Evolutionary conservation across 2,888 invertebrate species (phyloP).

Genomic region (Noctua pronuba): DNA sequence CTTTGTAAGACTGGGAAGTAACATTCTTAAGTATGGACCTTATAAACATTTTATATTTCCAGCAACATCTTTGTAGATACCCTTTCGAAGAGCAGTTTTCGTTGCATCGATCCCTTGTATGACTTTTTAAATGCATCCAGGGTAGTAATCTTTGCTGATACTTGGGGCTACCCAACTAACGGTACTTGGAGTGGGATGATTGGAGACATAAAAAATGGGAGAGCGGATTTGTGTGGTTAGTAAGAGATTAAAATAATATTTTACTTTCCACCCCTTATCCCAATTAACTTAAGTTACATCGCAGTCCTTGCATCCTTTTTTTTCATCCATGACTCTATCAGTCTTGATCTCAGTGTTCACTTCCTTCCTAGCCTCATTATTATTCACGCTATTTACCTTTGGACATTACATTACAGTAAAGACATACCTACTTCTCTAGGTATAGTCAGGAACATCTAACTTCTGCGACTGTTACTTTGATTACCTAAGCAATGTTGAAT

Average conservation of each 20-base stretch:
- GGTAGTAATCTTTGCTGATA: slow-evolving; percentile 69
- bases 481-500: background rate
- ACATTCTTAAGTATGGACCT: background rate
- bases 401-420: background rate
- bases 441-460: background rate
- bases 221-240: slow-evolving; percentile 81
- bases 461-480: background rate
- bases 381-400: background rate
- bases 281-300: background rate
- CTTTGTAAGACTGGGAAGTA: background rate
- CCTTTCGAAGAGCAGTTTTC: slow-evolving; percentile 71
- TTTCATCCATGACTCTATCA: background rate
- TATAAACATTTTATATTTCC: slow-evolving; percentile 48
- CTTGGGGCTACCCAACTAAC: slow-evolving; percentile 81
- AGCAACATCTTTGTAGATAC: slow-evolving; percentile 73
- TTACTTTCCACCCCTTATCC: background rate
- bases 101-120: slow-evolving; percentile 71
- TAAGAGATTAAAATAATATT: background rate
- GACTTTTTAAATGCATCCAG: slow-evolving; percentile 79
- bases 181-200: slow-evolving; percentile 81
- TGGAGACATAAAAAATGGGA: slow-evolving; percentile 73
- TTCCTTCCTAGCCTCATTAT: background rate
- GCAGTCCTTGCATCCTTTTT: background rate
- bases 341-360: background rate
- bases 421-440: background rate